Percentiles rank a stretch among this genome's conserved stretches.
phyloP scores from a whole-genome alignment of 2,888 invertebrate species.

The Plebejus argus region DNA sequence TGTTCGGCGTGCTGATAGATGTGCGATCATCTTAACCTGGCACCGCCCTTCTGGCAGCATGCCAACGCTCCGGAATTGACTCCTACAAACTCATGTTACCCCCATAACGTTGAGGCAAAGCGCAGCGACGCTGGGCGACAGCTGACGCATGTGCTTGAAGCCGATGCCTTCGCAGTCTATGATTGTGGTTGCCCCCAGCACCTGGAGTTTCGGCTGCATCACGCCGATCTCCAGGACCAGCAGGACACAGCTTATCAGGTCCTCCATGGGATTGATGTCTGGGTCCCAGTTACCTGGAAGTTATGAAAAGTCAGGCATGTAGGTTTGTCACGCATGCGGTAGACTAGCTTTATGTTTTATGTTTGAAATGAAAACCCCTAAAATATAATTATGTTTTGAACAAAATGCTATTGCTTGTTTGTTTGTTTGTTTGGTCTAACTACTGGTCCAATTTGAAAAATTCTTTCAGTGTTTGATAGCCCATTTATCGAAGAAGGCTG shows the following conservation, averaged over 20 bases:
- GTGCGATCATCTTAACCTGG: background rate
- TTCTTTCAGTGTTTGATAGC: too few species aligned
- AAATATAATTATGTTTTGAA: too few species aligned
- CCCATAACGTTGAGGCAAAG: slow-evolving; percentile 85
- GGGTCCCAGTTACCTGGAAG: slow-evolving; percentile 86
- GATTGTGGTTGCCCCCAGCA: slow-evolving; percentile 86
- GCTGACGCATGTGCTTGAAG: slow-evolving; percentile 84
- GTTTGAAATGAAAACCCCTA: too few species aligned
- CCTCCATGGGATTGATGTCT: slow-evolving; percentile 82
- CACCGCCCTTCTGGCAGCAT: background rate
- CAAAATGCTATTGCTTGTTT: too few species aligned
- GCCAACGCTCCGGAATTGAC: background rate
- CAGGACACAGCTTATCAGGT: slow-evolving; percentile 85
- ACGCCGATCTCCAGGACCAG: slow-evolving; percentile 87
- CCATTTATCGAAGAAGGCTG: too few species aligned
- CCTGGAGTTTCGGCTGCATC: slow-evolving; percentile 87
- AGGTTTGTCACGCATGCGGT: too few species aligned
- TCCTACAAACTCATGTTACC: slow-evolving; percentile 69
- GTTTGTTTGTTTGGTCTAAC: too few species aligned
- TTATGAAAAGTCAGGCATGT: too few species aligned
- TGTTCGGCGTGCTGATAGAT: too few species aligned
- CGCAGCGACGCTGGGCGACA: slow-evolving; percentile 84
- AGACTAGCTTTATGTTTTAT: too few species aligned
- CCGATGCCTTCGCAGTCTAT: slow-evolving; percentile 86
- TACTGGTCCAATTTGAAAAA: too few species aligned